These are phyloP conservation scores for Labia minor DNA, from an alignment of 2,888 invertebrate species.

Conservation along the genomic window DNA sequence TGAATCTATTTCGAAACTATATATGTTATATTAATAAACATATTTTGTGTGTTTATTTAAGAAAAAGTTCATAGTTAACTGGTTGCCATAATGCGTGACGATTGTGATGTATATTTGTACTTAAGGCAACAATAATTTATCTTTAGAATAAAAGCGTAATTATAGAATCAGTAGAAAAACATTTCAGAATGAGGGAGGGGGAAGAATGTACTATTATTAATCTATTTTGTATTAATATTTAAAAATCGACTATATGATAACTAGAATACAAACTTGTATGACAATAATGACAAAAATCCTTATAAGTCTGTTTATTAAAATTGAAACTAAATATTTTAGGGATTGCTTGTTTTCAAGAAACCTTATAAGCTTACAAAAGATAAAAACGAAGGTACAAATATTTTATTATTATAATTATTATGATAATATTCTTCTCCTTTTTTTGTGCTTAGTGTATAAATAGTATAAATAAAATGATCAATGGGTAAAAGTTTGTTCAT, in stretches of 20 bases:
- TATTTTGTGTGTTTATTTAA: background rate
- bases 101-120: background rate
- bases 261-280: background rate
- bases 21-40: too few relatives aligned
- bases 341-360: too few relatives aligned
- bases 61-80: background rate
- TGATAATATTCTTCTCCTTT: too few relatives aligned
- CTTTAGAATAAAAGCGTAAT: background rate
- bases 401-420: too few relatives aligned
- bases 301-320: too few relatives aligned
- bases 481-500: too few relatives aligned
- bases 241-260: background rate
- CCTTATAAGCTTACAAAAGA: too few relatives aligned
- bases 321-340: too few relatives aligned
- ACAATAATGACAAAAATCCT: conserved; percentile 5
- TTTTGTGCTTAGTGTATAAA: too few relatives aligned
- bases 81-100: conserved; percentile 1
- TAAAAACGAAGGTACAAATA: too few relatives aligned
- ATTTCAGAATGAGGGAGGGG: background rate
- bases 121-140: background rate
- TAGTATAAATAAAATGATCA: too few relatives aligned
- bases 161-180: background rate
- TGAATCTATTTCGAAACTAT: too few relatives aligned
- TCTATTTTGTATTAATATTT: background rate
- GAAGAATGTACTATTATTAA: background rate